Conservation (phyloP, 2,797 vertebrate genomes). For the Artibeus lituratus region DNA sequence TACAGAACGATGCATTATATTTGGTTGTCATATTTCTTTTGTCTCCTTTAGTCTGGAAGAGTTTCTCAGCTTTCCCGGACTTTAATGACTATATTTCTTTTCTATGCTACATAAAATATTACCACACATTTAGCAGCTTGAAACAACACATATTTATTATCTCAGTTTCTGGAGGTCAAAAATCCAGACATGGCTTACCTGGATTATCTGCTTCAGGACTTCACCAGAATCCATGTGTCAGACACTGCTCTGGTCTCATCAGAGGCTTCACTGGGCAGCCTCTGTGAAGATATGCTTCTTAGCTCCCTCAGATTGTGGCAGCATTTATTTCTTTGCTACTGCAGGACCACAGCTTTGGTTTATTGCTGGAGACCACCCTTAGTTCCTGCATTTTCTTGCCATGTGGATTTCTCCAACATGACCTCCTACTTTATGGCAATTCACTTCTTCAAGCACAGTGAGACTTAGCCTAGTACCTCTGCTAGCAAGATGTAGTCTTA, state of each 20-base stretch:
- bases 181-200: not conserved
- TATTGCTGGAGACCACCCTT: not conserved
- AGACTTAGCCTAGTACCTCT: not conserved
- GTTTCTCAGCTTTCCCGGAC: not conserved
- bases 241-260: not conserved
- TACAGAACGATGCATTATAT: not conserved
- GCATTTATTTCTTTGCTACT: not conserved
- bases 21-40: not conserved
- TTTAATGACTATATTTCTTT: not conserved
- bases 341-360: not conserved
- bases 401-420: not conserved
- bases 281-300: not conserved
- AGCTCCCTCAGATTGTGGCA: not conserved
- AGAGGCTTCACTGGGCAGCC: not conserved
- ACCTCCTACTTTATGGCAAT: not conserved
- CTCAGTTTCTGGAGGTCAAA: not conserved
- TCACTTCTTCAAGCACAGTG: not conserved
- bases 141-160: not conserved
- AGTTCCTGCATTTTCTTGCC: not conserved
- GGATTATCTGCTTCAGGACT: not conserved
- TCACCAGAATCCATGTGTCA: not conserved
- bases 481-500: not conserved
- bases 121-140: not conserved
- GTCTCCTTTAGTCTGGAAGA: not conserved
- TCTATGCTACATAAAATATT: not conserved